phyloP scores from a whole-genome alignment of 2,888 invertebrate species.

The Drosophila anomalipes region DNA sequence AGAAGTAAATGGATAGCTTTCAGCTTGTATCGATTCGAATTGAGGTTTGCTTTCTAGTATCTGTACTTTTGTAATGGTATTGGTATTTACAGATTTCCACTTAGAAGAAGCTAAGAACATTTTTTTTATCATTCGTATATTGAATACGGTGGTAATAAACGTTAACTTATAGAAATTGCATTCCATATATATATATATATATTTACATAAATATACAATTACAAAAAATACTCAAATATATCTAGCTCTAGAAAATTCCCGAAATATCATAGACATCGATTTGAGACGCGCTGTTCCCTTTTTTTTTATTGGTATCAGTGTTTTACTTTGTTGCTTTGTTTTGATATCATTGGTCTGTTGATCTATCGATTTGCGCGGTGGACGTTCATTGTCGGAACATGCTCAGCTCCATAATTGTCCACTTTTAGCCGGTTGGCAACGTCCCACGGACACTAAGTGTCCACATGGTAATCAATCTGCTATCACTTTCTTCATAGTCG shows the following conservation, averaged over 20 bases:
- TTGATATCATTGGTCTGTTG: slow-evolving; percentile 16
- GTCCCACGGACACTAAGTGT: slow-evolving; percentile 1
- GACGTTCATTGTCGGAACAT: slow-evolving; percentile 48
- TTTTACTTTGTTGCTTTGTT: slow-evolving; percentile 24
- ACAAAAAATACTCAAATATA: slow-evolving; percentile 13
- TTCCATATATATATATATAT: background rate
- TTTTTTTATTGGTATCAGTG: slow-evolving; percentile 11
- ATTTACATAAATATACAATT: slow-evolving; percentile 6
- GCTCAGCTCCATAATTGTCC: slow-evolving; percentile 49
- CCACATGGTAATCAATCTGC: slow-evolving; percentile 34
- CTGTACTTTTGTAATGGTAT: background rate
- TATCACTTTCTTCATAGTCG: slow-evolving; percentile 7
- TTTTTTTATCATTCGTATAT: background rate
- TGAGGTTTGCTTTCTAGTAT: background rate
- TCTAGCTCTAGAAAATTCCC: background rate
- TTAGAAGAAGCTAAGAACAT: background rate
- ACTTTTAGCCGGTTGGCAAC: slow-evolving; percentile 39
- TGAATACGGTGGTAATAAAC: background rate
- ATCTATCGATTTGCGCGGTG: slow-evolving; percentile 25
- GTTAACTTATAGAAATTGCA: background rate
- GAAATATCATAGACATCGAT: slow-evolving; percentile 1
- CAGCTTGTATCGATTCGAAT: background rate
- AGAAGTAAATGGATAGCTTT: slow-evolving; percentile 52
- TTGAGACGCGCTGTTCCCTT: slow-evolving; percentile 17
- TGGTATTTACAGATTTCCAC: background rate